A percentile compares a stretch with the other conserved stretches of the same genome.
Conservation (phyloP, 2,113 vertebrate species). For the Henicopernis longicauda region DNA sequence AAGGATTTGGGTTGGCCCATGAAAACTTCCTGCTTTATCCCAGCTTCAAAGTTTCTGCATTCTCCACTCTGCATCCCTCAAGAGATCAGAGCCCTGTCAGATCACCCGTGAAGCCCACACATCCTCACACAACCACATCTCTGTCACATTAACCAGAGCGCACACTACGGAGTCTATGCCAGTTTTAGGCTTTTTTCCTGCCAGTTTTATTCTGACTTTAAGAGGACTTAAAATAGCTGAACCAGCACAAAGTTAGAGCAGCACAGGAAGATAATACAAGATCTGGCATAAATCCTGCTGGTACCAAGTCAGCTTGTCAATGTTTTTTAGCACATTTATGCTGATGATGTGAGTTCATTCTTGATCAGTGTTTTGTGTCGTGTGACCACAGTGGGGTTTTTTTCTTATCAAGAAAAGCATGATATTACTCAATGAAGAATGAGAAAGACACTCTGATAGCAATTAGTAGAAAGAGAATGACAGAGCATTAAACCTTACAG, state of each 20-base stretch:
- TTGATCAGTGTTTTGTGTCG: background rate
- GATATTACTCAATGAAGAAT: background rate
- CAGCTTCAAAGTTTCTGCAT: background rate
- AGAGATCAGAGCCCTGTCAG: background rate
- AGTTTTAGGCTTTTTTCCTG: background rate
- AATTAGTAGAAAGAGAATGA: background rate
- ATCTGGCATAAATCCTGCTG: background rate
- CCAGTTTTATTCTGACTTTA: background rate
- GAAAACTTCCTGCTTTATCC: background rate
- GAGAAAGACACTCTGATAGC: background rate
- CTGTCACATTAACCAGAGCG: background rate
- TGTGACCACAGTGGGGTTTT: background rate
- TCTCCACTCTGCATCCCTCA: background rate
- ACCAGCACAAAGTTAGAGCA: background rate
- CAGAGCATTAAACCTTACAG: background rate
- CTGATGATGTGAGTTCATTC: background rate
- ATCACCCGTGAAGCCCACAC: fast-evolving
- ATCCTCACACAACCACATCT: background rate
- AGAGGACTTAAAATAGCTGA: background rate
- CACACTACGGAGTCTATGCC: background rate
- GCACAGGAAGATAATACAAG: background rate
- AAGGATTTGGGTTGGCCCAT: background rate
- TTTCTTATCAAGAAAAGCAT: background rate
- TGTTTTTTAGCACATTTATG: background rate
- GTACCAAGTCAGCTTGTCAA: background rate